phyloP scores from a whole-genome alignment of 2,888 invertebrate genomes.

The Volucella bombylans region DNA sequence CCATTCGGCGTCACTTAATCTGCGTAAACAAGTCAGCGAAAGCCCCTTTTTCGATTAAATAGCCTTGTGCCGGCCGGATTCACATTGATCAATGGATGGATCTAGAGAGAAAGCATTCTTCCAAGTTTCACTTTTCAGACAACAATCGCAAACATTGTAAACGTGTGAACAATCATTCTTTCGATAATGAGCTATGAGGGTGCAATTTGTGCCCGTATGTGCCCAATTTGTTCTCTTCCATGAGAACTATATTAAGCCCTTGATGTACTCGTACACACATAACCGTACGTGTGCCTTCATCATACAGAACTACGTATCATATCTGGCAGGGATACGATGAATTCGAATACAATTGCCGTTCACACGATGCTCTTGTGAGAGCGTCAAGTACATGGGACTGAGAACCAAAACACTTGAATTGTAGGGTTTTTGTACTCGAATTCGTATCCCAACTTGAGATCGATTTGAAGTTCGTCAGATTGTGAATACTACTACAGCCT shows the following conservation, averaged over 20 bases:
- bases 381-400: constrained; percentile 59
- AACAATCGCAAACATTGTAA: constrained; percentile 38
- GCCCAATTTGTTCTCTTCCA: constrained; percentile 52
- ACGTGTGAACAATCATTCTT: constrained; percentile 68
- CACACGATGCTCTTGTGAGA: constrained; percentile 56
- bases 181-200: constrained; percentile 56
- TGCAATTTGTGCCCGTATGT: constrained; percentile 64
- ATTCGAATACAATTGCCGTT: constrained; percentile 39
- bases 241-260: constrained; percentile 47
- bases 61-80: constrained; percentile 27
- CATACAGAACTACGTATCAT: too few relatives aligned
- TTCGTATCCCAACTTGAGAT: constrained; percentile 46
- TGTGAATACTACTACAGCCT: constrained; percentile 15
- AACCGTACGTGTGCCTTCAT: too few relatives aligned
- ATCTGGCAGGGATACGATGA: too few relatives aligned
- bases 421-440: constrained; percentile 17
- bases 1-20: constrained; percentile 58
- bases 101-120: constrained; percentile 14
- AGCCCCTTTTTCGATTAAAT: constrained; percentile 60
- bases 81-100: constrained; percentile 35
- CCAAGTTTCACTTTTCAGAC: constrained; percentile 1
- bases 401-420: constrained; percentile 51
- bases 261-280: constrained; percentile 15
- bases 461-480: constrained; percentile 55
- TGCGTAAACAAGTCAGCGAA: constrained; percentile 62